phyloP scores from a whole-genome alignment of 2,888 invertebrate species.

The Vandiemenella viatica region DNA sequence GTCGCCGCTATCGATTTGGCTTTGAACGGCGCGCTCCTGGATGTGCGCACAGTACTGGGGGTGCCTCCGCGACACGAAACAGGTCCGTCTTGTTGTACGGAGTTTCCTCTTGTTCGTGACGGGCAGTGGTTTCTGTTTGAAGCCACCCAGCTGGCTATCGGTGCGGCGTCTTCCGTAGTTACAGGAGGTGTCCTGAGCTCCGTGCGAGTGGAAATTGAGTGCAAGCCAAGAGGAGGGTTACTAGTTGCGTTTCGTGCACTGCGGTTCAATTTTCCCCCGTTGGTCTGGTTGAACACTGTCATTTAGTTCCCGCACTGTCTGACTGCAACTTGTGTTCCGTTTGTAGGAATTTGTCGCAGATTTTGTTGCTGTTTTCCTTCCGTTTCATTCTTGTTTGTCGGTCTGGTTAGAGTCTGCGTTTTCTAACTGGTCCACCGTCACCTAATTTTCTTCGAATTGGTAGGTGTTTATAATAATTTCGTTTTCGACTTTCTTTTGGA shows the following conservation, averaged over 20 bases:
- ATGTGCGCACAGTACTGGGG: not conserved
- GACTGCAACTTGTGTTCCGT: slow-evolving; percentile 46
- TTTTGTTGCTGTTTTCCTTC: slow-evolving; percentile 32
- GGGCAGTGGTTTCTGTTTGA: too few species aligned
- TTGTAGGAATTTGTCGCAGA: slow-evolving; percentile 34
- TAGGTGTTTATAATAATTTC: slow-evolving; percentile 14
- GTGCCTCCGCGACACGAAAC: not conserved
- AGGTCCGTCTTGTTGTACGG: too few species aligned
- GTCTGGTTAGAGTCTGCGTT: slow-evolving; percentile 17
- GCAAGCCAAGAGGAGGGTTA: slow-evolving; percentile 3
- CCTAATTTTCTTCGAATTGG: slow-evolving; percentile 17
- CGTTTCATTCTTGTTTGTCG: slow-evolving; percentile 21
- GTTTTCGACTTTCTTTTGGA: not conserved
- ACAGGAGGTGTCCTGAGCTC: not conserved
- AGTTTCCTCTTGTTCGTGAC: too few species aligned
- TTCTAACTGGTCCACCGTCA: slow-evolving; percentile 16
- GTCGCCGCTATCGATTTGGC: not conserved
- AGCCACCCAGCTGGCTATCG: too few species aligned
- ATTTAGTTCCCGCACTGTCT: slow-evolving; percentile 47
- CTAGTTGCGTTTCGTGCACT: slow-evolving; percentile 5
- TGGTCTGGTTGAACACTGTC: slow-evolving; percentile 18
- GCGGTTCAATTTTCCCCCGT: slow-evolving; percentile 7
- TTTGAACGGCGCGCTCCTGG: not conserved
- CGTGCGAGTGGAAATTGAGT: not conserved
- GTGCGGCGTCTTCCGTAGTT: too few species aligned